Evolutionary conservation across 1,140 invertebrate genomes (phyloP).

Genomic region (Leptestheria dahalacensis): DNA sequence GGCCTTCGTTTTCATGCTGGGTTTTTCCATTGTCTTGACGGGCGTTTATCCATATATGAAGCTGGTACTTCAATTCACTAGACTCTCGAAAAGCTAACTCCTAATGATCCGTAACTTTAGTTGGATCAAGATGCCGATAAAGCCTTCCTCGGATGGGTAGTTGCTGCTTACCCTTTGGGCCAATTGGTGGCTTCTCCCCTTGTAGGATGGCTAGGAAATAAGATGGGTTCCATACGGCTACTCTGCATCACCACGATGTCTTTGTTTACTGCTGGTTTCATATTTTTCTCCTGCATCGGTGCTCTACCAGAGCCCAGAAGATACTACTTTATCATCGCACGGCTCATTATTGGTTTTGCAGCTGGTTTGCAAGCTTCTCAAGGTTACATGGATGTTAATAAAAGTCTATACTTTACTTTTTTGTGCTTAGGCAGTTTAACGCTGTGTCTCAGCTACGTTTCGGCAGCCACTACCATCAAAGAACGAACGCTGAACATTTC

Average conservation of each 20-base stretch:
- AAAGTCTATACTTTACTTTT: too few relatives aligned
- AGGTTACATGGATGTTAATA: too few relatives aligned
- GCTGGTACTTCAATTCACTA: slow-evolving; percentile 45
- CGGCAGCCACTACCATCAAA: slow-evolving; percentile 57
- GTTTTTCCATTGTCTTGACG: slow-evolving; percentile 76
- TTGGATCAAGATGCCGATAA: slow-evolving; percentile 58
- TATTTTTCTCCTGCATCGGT: slow-evolving; percentile 62
- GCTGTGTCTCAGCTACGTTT: slow-evolving; percentile 67
- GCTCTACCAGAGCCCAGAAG: slow-evolving; percentile 38
- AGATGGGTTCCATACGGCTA: slow-evolving; percentile 45
- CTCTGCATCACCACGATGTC: slow-evolving; percentile 53
- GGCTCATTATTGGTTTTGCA: slow-evolving; percentile 61
- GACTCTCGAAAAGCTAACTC: background rate
- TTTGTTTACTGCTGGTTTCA: slow-evolving; percentile 59
- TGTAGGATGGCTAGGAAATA: slow-evolving; percentile 71
- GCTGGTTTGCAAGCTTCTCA: background rate
- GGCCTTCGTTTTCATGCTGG: slow-evolving; percentile 82
- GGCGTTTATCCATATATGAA: slow-evolving; percentile 79
- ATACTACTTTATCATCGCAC: slow-evolving; percentile 53
- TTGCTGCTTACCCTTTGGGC: slow-evolving; percentile 72
- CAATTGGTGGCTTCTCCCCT: slow-evolving; percentile 77
- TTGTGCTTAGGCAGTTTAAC: slow-evolving; percentile 64
- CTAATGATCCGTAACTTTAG: slow-evolving; percentile 30
- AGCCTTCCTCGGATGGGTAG: slow-evolving; percentile 66
- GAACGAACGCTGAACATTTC: slow-evolving; percentile 72